These are phyloP conservation scores for Apotomis turbidana DNA, from an alignment of 2,888 invertebrate genomes.

Conservation along the genomic window DNA sequence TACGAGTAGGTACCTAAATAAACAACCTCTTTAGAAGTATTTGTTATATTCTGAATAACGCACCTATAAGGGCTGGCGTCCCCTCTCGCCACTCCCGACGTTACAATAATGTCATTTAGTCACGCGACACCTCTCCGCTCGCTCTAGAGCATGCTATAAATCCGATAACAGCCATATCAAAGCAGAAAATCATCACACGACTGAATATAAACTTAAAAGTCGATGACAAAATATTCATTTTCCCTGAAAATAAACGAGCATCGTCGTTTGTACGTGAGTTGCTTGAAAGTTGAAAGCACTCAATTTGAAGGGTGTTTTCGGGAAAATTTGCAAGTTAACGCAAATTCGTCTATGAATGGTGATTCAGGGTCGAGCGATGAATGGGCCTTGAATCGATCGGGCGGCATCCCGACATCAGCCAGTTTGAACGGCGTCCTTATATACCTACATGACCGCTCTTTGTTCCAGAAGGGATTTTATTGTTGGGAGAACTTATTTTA, in stretches of 20 bases:
- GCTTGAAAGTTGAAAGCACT: slow-evolving; percentile 19
- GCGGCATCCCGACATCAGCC: slow-evolving; percentile 19
- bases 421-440: slow-evolving; percentile 17
- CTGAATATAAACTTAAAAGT: not conserved
- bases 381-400: slow-evolving; percentile 50
- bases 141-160: slow-evolving; percentile 17
- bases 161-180: slow-evolving; percentile 31
- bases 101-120: slow-evolving; percentile 44
- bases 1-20: not conserved
- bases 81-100: slow-evolving; percentile 30
- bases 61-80: slow-evolving; percentile 10
- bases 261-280: slow-evolving; percentile 15
- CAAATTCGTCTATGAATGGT: slow-evolving; percentile 48
- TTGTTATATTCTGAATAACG: slow-evolving; percentile 30
- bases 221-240: slow-evolving; percentile 1
- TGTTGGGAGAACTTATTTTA: not conserved
- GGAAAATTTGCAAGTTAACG: slow-evolving; percentile 22
- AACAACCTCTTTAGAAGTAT: not conserved
- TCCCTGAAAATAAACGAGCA: slow-evolving; percentile 6
- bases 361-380: slow-evolving; percentile 61
- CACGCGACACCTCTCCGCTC: slow-evolving; percentile 46
- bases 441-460: not conserved
- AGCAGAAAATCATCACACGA: not conserved
- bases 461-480: not conserved
- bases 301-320: slow-evolving; percentile 16